Conservation (phyloP, 1,140 invertebrate species). For the Drosophila busckii region DNA sequence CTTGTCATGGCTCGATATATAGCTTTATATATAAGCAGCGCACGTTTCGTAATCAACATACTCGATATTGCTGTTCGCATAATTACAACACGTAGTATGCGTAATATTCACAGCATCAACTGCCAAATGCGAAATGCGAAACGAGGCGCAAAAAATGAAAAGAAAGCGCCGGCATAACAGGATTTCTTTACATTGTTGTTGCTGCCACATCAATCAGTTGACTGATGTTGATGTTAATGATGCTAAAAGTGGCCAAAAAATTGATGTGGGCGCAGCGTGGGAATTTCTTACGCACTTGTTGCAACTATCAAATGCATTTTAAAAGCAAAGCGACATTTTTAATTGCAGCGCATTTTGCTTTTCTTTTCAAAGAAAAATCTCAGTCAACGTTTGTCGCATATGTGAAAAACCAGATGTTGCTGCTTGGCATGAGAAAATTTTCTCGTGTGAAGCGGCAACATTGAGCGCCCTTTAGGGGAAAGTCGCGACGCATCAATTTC, state of each 20-base stretch:
- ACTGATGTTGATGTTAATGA: slow-evolving; percentile 30
- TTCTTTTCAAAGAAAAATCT: slow-evolving; percentile 38
- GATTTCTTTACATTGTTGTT: too few species aligned
- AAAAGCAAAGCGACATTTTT: slow-evolving; percentile 72
- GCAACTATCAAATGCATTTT: too few species aligned
- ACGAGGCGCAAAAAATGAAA: slow-evolving; percentile 30
- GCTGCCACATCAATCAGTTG: slow-evolving; percentile 14
- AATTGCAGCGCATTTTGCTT: slow-evolving; percentile 49
- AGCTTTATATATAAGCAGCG: not conserved
- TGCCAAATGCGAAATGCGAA: slow-evolving; percentile 17
- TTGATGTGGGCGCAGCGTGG: slow-evolving; percentile 46
- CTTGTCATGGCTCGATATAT: not conserved
- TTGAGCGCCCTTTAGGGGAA: slow-evolving; percentile 38
- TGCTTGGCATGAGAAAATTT: slow-evolving; percentile 63
- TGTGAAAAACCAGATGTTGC: slow-evolving; percentile 63
- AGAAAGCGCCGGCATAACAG: slow-evolving; percentile 14
- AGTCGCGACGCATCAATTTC: slow-evolving; percentile 63
- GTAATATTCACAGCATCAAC: slow-evolving; percentile 73
- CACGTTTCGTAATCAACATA: slow-evolving; percentile 73
- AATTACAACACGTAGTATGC: slow-evolving; percentile 73
- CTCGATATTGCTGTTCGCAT: slow-evolving; percentile 44
- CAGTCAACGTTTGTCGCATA: slow-evolving; percentile 50
- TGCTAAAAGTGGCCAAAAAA: too few species aligned
- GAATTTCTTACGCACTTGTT: too few species aligned
- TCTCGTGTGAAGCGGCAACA: slow-evolving; percentile 52